A percentile compares a stretch with the other conserved stretches of the same genome.
phyloP scores from a whole-genome alignment of 2,888 invertebrate species.

The Brachypterus glaber region DNA sequence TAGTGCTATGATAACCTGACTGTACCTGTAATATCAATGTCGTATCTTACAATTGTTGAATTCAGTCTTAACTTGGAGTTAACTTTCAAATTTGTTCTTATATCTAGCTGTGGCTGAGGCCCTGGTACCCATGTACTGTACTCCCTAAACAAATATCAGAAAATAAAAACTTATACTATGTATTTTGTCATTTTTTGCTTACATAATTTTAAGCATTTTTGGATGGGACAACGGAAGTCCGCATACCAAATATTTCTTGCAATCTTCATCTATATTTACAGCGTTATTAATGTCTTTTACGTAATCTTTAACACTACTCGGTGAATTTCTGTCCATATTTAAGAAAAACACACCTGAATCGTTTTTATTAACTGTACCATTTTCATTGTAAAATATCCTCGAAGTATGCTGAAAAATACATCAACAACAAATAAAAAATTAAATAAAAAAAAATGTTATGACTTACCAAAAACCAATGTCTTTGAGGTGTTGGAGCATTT shows the following conservation, averaged over 20 bases:
- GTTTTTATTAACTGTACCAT: conserved; percentile 25
- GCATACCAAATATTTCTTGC: conserved; percentile 30
- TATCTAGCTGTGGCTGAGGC: conserved; percentile 28
- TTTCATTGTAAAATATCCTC: conserved; percentile 29
- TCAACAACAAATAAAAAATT: conserved; percentile 7
- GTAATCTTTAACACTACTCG: conserved; percentile 26
- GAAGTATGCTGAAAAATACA: conserved; percentile 29
- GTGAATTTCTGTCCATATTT: conserved; percentile 37
- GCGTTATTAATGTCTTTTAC: conserved; percentile 28
- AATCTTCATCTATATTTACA: conserved; percentile 27
- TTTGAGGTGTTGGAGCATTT: conserved; percentile 54
- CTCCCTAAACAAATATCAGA: conserved; percentile 25
- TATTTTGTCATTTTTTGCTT: conserved; percentile 16
- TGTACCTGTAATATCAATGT: conserved; percentile 44
- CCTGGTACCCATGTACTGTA: conserved; percentile 36
- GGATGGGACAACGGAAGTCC: conserved; percentile 32
- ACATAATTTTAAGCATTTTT: conserved; percentile 30
- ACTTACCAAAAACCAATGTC: conserved; percentile 43
- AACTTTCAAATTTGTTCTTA: conserved; percentile 25
- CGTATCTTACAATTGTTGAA: conserved; percentile 38
- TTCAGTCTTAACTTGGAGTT: conserved; percentile 32
- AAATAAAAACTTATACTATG: conserved; percentile 5
- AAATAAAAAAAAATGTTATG: conserved; percentile 1
- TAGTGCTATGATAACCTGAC: conserved; percentile 10
- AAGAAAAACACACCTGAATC: conserved; percentile 35